A percentile compares a stretch with the other conserved stretches of the same genome.
Evolutionary conservation across 2,888 invertebrate genomes (phyloP).

Genomic region (Seira sanloemensis): DNA sequence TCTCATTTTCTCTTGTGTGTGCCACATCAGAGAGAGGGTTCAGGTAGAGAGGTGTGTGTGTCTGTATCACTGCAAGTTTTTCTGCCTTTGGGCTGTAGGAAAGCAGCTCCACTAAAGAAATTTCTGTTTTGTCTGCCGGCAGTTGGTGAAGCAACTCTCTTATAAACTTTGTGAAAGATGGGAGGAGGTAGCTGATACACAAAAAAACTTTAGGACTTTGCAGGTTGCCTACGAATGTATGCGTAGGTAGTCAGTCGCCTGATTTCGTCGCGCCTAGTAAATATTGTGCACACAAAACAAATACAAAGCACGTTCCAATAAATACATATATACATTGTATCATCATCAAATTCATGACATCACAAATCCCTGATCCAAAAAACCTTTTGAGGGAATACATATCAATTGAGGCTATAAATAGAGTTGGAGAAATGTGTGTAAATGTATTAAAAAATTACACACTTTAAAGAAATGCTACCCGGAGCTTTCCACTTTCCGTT

Average conservation of each 20-base stretch:
- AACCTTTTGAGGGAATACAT: too few species aligned
- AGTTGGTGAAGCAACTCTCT: not conserved
- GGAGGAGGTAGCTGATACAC: not conserved
- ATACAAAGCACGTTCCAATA: not conserved
- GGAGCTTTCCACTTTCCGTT: slow-evolving; percentile 17
- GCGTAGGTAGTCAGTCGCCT: not conserved
- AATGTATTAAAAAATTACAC: not conserved
- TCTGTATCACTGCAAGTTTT: not conserved
- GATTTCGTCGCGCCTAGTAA: slow-evolving; percentile 36
- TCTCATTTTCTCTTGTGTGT: slow-evolving; percentile 18
- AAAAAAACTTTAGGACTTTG: not conserved
- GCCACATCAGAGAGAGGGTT: not conserved
- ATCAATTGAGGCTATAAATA: too few species aligned
- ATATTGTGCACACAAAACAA: slow-evolving; percentile 28
- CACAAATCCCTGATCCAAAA: too few species aligned
- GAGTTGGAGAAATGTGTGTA: not conserved
- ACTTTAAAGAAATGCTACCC: slow-evolving; percentile 30
- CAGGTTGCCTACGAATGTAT: not conserved
- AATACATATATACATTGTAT: not conserved
- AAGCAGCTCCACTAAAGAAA: not conserved
- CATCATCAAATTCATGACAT: too few species aligned
- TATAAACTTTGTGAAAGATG: not conserved
- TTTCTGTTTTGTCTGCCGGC: not conserved
- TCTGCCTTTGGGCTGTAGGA: not conserved
- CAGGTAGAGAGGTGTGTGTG: too few species aligned